Evolutionary conservation across 2,797 vertebrate genomes (phyloP), one percentile per base, ranked within the genome.

Genomic region (Enteromius afrohamiltoni): DNA sequence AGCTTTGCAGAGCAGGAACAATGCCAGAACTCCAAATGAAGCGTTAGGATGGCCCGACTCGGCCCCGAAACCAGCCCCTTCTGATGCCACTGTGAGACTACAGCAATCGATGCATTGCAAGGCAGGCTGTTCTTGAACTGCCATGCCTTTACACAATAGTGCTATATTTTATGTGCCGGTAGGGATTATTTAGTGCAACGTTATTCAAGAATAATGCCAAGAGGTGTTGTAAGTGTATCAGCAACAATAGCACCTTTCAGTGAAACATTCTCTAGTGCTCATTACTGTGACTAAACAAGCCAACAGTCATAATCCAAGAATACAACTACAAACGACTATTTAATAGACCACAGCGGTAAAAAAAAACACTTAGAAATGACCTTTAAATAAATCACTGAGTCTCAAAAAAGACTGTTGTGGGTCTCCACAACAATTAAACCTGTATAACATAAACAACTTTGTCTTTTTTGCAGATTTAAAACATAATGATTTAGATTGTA

Each of bases 1-100:
- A 95, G 93, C 93, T 93, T 95, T 91, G 91, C 89, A 93, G 92
- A 91, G 89, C 90, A 51, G 67, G 91, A 92, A 92, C 90, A 77
- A 87, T 93, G 91, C 92, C 92, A 92, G 81, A 84, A 90, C 92
- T 93, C 88, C 91, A 90, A 90, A 90, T 84, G 79, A 85, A 77
- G 83, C 31, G 37, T 64, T 83, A 53, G 78, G 29, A 87, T 65
- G 60, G 69, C 71, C 67, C 31, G 29, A 64, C 82, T 67, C 62
- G 67, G 55, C 70, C 70, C 55, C 77, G 64, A 51, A 79, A 84
- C 37, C 29, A 53, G 13, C 47, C 60, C 49, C n/a, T 76, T 79
- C 26, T 79, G 40, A 34, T 79, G 80, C 64, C 29, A 40, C 53
- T 34, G 73, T 74, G 82, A 47, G 31, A 77, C 45, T 47, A 78